A percentile compares a stretch with the other conserved stretches of the same genome.
These are phyloP conservation scores for Formica selysi DNA, from an alignment of 1,140 invertebrate genomes.

Conservation along the genomic window DNA sequence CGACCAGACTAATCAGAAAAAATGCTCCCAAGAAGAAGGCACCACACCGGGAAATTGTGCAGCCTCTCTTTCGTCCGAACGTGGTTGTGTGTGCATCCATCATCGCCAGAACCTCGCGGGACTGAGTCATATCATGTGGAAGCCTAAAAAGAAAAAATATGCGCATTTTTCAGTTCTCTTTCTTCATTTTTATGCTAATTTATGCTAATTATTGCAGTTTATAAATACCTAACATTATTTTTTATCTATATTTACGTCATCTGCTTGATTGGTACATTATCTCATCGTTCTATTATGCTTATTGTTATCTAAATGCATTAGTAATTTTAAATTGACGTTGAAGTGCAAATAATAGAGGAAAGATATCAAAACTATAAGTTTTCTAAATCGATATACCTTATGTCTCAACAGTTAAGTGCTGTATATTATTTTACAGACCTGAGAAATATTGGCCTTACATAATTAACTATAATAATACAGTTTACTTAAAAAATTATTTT, in stretches of 20 bases:
- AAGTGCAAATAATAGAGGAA: too few species aligned
- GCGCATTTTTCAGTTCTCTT: background rate
- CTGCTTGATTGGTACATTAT: background rate
- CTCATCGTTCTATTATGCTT: background rate
- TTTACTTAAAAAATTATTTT: too few species aligned
- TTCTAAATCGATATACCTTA: too few species aligned
- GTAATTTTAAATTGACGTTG: background rate
- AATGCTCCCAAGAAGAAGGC: conserved; percentile 85
- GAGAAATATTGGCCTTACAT: too few species aligned
- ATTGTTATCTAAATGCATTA: background rate
- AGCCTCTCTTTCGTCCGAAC: conserved; percentile 84
- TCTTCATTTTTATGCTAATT: background rate
- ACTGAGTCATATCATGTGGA: conserved; percentile 82
- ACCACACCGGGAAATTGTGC: conserved; percentile 84
- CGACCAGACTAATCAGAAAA: conserved; percentile 87
- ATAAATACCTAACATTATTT: background rate
- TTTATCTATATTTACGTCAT: background rate
- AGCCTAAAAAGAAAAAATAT: conserved; percentile 61
- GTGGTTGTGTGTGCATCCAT: conserved; percentile 84
- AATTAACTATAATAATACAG: too few species aligned
- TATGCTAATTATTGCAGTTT: background rate
- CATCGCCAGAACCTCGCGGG: conserved; percentile 83
- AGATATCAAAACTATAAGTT: too few species aligned
- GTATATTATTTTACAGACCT: too few species aligned
- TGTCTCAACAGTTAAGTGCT: too few species aligned